Conservation (phyloP, 1,140 invertebrate genomes). For the Lepidotrigona ventralis region DNA sequence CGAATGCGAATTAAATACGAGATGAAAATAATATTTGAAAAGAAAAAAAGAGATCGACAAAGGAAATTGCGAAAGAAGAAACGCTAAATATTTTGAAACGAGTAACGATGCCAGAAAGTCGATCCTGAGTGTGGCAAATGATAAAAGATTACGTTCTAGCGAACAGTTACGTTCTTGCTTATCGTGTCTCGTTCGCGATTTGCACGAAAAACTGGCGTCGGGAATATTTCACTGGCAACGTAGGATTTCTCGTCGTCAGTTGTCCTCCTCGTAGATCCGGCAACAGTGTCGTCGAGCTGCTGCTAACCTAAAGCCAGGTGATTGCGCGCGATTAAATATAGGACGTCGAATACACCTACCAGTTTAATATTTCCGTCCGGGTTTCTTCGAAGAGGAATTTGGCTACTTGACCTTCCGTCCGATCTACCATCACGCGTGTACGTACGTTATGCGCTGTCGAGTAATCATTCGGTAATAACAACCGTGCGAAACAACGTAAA, state of each 20-base stretch:
- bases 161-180: not conserved
- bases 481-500: not conserved
- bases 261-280: conserved; percentile 41
- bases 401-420: conserved; percentile 26
- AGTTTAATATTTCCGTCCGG: conserved; percentile 53
- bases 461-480: not conserved
- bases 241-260: conserved; percentile 23
- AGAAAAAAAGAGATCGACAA: not conserved
- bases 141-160: not conserved
- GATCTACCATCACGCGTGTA: not conserved
- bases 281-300: conserved; percentile 54
- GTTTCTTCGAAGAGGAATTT: conserved; percentile 33
- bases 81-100: not conserved
- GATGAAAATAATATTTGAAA: not conserved
- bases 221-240: conserved; percentile 63
- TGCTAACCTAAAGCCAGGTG: conserved; percentile 62
- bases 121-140: not conserved
- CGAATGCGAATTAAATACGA: not conserved
- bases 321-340: conserved; percentile 68
- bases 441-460: not conserved
- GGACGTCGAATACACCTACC: conserved; percentile 55
- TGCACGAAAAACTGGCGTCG: conserved; percentile 44
- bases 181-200: conserved; percentile 36
- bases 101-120: not conserved
- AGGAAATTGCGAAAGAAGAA: conserved; percentile 1